Evolutionary conservation across 1,140 invertebrate species (phyloP).

Genomic region (Andrena cerasifolii): DNA sequence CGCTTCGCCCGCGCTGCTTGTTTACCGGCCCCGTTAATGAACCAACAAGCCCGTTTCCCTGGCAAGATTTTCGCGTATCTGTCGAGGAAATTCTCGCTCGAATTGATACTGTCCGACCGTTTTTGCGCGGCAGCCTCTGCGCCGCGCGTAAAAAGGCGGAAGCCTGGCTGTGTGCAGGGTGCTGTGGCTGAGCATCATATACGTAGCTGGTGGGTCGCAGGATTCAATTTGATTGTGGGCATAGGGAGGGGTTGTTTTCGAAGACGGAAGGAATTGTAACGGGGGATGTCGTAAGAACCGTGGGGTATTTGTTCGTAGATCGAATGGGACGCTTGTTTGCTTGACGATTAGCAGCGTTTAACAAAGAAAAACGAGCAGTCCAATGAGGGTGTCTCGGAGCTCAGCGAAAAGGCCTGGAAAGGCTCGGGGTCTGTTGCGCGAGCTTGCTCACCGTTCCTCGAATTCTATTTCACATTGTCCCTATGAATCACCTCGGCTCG

Average conservation of each 20-base stretch:
- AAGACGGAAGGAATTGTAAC: no score
- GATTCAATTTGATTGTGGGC: no score
- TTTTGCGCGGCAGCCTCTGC: not conserved
- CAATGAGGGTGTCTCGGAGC: no score
- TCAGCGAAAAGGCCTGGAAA: not conserved
- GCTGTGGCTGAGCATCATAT: no score
- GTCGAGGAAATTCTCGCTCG: slow-evolving; percentile 5
- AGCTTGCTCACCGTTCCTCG: not conserved
- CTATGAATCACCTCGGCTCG: not conserved
- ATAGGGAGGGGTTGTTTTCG: no score
- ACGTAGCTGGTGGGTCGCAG: no score
- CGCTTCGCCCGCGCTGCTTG: not conserved
- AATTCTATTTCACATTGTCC: not conserved
- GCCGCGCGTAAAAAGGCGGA: slow-evolving; percentile 4
- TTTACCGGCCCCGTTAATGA: slow-evolving; percentile 23
- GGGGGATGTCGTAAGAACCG: no score
- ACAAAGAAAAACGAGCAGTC: no score
- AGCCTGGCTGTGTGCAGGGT: no score
- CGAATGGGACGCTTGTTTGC: no score
- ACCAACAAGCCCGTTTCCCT: not conserved
- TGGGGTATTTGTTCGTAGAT: no score
- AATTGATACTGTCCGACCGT: not conserved
- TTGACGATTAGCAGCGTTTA: no score
- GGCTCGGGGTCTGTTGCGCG: not conserved
- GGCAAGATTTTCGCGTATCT: not conserved